Base-by-base conservation (phyloP, 2,113 vertebrate species). In the Pteropus alecto region DNA sequence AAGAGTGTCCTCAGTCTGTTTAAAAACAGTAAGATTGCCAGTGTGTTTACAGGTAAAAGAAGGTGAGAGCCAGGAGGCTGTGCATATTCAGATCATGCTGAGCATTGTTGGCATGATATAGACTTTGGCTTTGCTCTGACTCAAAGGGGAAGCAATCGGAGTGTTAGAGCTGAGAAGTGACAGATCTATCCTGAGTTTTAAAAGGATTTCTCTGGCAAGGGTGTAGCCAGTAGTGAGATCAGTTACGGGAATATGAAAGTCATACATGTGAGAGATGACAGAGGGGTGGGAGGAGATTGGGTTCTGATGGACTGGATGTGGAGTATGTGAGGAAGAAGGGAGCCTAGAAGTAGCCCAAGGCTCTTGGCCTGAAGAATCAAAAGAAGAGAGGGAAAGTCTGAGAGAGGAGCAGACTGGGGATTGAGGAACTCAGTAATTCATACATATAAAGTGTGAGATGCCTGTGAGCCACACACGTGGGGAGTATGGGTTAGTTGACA, bases 11-110 rank as follows among this genome's bases (percentile, higher is more conserved):
- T 28, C 0, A 0, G 7, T 38, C 14, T 46, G 9, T 41, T 87
- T 77, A 38, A 22, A 63, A 76, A 77, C 0, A 16, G 35, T 21
- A 19, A 84, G 78, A 33, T 5, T 22, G 5, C 28, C 16, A 11
- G 54, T 26, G 16, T 35, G 38, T 8, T 48, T 54, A 28, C 88
- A 46, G 46, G 48, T 48, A 5, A 24, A 16, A 65, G 46, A 14
- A 41, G 58, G 33, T 26, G 38, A 41, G 46, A 67, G 74, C 15
- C 71, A 41, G 78, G 78, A 73, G 54, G n/a, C 9, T 13, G 2
- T 14, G 2, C 0, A 11, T 33, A 26, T 48, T 79, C 41, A 35
- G 48, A 9, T 10, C 0, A 0, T 2, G 28, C 4, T 68, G 76
- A 71, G 2, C 28, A 33, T 8, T 13, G 48, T 7, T 28, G 65